Evolutionary conservation across 37 sponge, comb jelly and placozoan species (phyloP).

Genomic region (Oscarella lobularis): DNA sequence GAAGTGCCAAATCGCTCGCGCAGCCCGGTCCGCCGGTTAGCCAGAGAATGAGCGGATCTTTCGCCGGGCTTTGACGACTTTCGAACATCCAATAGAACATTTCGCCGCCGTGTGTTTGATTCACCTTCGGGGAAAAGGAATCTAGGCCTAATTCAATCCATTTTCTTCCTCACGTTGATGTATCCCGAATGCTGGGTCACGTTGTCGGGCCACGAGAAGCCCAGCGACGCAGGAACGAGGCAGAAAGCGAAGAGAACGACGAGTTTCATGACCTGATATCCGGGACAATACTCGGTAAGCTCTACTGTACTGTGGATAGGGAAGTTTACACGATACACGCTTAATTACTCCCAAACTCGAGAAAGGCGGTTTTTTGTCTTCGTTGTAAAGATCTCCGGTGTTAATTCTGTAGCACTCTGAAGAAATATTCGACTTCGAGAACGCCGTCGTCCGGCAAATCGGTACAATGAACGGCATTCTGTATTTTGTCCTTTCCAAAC

Average conservation of each 20-base stretch:
- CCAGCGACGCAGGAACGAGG: not conserved
- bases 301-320: too few relatives aligned
- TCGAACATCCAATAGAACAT: conserved; percentile 86
- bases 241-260: too few relatives aligned
- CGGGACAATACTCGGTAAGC: too few relatives aligned
- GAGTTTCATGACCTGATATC: too few relatives aligned
- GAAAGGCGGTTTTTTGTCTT: too few relatives aligned
- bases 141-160: not conserved
- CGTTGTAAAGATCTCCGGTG: too few relatives aligned
- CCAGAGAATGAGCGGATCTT: conserved; percentile 77
- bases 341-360: too few relatives aligned
- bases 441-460: conserved; percentile 85
- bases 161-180: conserved; percentile 31
- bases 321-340: too few relatives aligned
- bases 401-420: conserved; percentile 20
- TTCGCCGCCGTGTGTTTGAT: conserved; percentile 56
- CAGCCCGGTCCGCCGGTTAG: conserved; percentile 85
- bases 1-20: conserved; percentile 62
- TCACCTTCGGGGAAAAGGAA: conserved; percentile 26
- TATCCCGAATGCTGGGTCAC: conserved; percentile 67
- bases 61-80: conserved; percentile 48
- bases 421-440: conserved; percentile 67
- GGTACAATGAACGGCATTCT: conserved; percentile 91
- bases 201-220: conserved; percentile 74
- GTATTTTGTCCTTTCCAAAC: conserved; percentile 82